Evolutionary conservation across 2,888 invertebrate genomes (phyloP).

Genomic region (Adela reaumurella): DNA sequence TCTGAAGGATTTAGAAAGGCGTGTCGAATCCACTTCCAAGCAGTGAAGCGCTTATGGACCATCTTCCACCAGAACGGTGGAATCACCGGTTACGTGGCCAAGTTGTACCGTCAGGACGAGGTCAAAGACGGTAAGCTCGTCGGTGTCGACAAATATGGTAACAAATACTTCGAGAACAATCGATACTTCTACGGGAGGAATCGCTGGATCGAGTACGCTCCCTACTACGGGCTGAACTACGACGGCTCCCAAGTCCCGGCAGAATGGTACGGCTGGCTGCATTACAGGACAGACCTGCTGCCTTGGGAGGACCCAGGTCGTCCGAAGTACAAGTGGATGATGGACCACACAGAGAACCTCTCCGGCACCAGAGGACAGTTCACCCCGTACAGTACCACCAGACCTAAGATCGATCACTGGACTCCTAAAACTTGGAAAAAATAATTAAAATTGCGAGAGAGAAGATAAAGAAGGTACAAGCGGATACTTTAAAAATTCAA

Average conservation of each 20-base stretch:
- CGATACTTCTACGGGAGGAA: constrained; percentile 87
- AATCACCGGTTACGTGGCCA: constrained; percentile 87
- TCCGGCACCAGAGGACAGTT: constrained; percentile 80
- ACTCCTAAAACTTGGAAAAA: constrained; percentile 28
- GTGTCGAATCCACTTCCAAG: too few relatives aligned
- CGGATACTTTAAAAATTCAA: too few relatives aligned
- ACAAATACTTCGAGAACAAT: constrained; percentile 90
- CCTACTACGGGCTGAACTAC: constrained; percentile 69
- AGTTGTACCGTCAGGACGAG: constrained; percentile 80
- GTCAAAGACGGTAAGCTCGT: constrained; percentile 78
- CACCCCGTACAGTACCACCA: constrained; percentile 87
- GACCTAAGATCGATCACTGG: constrained; percentile 89
- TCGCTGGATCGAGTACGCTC: constrained; percentile 90
- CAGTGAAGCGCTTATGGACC: too few relatives aligned
- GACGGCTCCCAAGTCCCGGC: constrained; percentile 69
- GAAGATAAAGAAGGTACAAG: too few relatives aligned
- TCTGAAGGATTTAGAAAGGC: too few relatives aligned
- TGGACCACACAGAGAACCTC: constrained; percentile 77
- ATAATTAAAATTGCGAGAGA: neutral
- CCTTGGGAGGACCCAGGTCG: constrained; percentile 62
- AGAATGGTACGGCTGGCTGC: constrained; percentile 98
- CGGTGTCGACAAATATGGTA: constrained; percentile 88
- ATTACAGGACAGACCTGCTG: constrained; percentile 72
- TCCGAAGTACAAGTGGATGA: constrained; percentile 84
- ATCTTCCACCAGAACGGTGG: too few relatives aligned